Evolutionary conservation across 2,888 invertebrate genomes (phyloP), one percentile per base, ranked within the genome.

Genomic region (Drosophila acutilabella): DNA sequence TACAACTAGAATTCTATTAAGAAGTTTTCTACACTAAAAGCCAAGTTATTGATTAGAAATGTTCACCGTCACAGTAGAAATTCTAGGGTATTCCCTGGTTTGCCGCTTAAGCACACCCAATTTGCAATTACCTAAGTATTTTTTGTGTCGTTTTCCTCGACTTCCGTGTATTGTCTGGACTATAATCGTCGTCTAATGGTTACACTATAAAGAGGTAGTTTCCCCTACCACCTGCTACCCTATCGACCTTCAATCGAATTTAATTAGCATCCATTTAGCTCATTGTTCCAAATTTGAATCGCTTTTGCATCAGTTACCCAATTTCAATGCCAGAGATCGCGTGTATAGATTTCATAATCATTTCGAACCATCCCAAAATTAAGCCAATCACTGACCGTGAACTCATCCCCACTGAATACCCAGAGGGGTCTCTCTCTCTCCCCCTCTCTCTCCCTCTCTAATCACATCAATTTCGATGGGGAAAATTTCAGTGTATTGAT

Each of bases 341-440:
- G 74, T 89, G 85, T 73, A 58, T 74, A 51, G 68, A 72, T 78
- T 78, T 71, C 78, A 69, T 78, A 74, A 74, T 51, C 13, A 36
- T 36, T 36, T 36, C 13, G 71, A 66, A 42, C 41, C 48, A 48
- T 14, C 40, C 41, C 36, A 51, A 82, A 85, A 89, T 85, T 85
- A 85, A 75, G 71, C 71, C 82, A 81, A 85, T 81, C 88, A 73
- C 72, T 89, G 88, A 85, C 82, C 85, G 89, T 88, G 80, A 89
- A 85, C 74, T 48, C 47, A 65, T n/a, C 40, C 36, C 54, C 42
- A 16, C 30, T 54, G 18, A n/a, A 52, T 41, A 38, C 23, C 38
- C 14, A 23, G 10, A 23, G 41, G 33, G 7, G 33, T 53, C 14
- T 3, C 23, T 52, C 1, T 4, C 5, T 2, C 23, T 6, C 5